Evolutionary conservation across 2,113 vertebrate genomes (phyloP).

Genomic region (Muntiacus reevesi): DNA sequence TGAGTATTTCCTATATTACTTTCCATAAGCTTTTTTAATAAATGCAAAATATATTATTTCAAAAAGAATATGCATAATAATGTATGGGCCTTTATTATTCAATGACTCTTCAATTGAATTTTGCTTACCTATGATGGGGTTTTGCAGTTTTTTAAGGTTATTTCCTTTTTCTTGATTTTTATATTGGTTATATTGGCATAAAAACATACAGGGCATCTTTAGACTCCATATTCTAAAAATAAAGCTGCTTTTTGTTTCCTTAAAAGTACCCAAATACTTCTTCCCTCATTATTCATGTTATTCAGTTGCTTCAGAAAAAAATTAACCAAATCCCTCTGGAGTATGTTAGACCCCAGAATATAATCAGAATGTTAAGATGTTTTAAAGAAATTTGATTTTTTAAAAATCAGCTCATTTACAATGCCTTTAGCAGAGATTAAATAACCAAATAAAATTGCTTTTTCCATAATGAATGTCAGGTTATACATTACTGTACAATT

Average conservation of each 20-base stretch:
- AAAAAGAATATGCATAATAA: not conserved
- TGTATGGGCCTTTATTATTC: not conserved
- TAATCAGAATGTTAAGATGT: not conserved
- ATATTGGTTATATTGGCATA: not conserved
- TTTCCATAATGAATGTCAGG: conserved; percentile 30
- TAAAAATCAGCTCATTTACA: not conserved
- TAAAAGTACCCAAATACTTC: conserved; percentile 14
- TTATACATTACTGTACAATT: not conserved
- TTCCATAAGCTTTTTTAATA: not conserved
- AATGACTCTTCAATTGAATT: not conserved
- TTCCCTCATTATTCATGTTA: not conserved
- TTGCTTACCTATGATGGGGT: not conserved
- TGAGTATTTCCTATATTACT: not conserved
- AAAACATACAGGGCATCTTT: conserved; percentile 9
- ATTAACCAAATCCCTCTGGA: conserved; percentile 22
- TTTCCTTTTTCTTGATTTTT: not conserved
- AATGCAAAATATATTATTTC: not conserved
- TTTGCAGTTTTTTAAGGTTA: not conserved
- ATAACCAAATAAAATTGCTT: conserved; percentile 5
- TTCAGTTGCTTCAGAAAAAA: not conserved
- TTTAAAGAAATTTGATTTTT: not conserved
- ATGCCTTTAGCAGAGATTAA: conserved; percentile 17
- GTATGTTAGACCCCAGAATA: not conserved
- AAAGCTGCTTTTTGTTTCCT: not conserved
- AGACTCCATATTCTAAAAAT: not conserved